Evolutionary conservation across 2,888 invertebrate species (phyloP).

Genomic region (Thymelicus lineola): DNA sequence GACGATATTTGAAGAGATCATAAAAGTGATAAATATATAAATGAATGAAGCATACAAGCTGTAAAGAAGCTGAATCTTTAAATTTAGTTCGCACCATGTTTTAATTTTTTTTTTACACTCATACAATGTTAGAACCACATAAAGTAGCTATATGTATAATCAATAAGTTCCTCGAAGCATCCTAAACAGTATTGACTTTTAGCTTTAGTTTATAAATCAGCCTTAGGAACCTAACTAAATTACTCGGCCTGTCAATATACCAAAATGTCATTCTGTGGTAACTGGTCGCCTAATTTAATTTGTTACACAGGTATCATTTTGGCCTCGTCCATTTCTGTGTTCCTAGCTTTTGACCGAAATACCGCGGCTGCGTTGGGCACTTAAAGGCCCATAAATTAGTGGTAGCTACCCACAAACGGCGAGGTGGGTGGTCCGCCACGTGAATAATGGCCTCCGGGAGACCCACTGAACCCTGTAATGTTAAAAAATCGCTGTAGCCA

Average conservation of each 20-base stretch:
- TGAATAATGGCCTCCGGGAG: slow-evolving; percentile 75
- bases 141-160: no score
- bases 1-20: no score
- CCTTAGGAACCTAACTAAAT: no score
- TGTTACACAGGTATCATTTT: slow-evolving; percentile 5
- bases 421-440: slow-evolving; percentile 74
- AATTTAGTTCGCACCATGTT: no score
- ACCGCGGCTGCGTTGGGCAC: slow-evolving; percentile 66
- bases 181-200: no score
- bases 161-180: no score
- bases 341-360: slow-evolving; percentile 68
- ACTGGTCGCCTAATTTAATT: background rate
- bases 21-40: no score
- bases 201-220: no score
- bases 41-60: no score
- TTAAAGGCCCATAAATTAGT: slow-evolving; percentile 81
- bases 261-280: background rate
- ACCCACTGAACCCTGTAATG: slow-evolving; percentile 61
- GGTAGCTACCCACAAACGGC: slow-evolving; percentile 75
- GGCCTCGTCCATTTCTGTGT: slow-evolving; percentile 35
- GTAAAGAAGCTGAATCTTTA: no score
- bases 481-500: slow-evolving; percentile 49
- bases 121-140: no score
- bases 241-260: background rate
- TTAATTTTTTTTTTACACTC: no score